phyloP scores from a whole-genome alignment of 2,113 vertebrate genomes.

The Toxostoma redivivum region DNA sequence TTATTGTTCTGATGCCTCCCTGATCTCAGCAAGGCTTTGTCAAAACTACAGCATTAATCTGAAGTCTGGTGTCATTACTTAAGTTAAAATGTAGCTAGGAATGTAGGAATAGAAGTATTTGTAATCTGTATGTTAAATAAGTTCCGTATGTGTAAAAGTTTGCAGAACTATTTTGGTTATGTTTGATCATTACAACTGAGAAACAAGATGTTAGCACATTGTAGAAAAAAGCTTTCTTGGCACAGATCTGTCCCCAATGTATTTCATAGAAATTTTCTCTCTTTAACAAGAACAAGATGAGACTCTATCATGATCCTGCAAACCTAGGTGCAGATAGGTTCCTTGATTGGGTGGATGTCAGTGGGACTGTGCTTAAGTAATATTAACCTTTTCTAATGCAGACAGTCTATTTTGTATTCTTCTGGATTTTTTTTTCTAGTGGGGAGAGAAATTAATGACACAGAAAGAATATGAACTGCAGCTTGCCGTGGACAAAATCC shows the following conservation, averaged over 20 bases:
- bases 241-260: not conserved
- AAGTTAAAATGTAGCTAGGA: not conserved
- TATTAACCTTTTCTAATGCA: not conserved
- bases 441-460: not conserved
- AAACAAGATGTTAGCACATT: not conserved
- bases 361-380: not conserved
- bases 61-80: not conserved
- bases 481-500: not conserved
- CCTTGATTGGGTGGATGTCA: not conserved
- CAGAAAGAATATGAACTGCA: not conserved
- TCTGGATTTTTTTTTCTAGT: not conserved
- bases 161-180: not conserved
- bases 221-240: not conserved
- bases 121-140: not conserved
- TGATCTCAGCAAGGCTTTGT: not conserved
- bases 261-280: not conserved
- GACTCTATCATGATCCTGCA: not conserved
- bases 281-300: not conserved
- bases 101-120: not conserved
- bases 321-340: not conserved
- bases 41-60: not conserved
- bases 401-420: not conserved
- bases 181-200: not conserved
- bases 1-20: not conserved
- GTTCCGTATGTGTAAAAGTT: not conserved